phyloP scores from a whole-genome alignment of 2,113 vertebrate genomes.

The Dascyllus trimaculatus region DNA sequence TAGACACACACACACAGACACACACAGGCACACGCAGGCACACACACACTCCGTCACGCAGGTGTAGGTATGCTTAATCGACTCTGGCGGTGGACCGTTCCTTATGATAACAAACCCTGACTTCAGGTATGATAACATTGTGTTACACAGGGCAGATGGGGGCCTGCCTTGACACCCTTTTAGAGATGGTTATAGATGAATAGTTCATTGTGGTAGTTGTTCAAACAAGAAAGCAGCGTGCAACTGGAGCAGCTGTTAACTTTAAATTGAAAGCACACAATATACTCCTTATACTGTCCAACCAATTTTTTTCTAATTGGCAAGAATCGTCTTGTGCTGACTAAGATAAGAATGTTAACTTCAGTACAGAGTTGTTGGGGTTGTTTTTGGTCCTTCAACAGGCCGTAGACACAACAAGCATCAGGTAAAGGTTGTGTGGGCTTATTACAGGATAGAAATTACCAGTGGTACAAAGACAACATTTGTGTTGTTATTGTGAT shows the following conservation, averaged over 20 bases:
- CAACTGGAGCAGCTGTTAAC: slow-evolving; percentile 9
- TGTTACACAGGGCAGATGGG: slow-evolving; percentile 8
- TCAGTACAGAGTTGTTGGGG: too few relatives aligned
- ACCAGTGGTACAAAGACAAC: too few relatives aligned
- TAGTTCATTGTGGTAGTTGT: background rate
- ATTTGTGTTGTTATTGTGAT: too few relatives aligned
- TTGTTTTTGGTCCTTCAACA: too few relatives aligned
- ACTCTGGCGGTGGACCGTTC: slow-evolving; percentile 24
- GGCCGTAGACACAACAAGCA: too few relatives aligned
- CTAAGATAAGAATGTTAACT: too few relatives aligned
- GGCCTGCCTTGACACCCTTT: slow-evolving; percentile 16
- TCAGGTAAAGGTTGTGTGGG: too few relatives aligned
- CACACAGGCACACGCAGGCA: slow-evolving; percentile 8
- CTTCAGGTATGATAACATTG: slow-evolving; percentile 66
- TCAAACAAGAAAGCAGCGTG: slow-evolving; percentile 5
- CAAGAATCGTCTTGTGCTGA: background rate
- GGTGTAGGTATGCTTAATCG: slow-evolving; percentile 47
- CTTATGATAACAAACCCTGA: slow-evolving; percentile 60
- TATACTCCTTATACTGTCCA: background rate
- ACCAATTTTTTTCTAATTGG: background rate
- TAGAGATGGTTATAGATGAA: slow-evolving; percentile 31
- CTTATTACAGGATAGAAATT: too few relatives aligned
- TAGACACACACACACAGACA: background rate
- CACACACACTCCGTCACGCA: slow-evolving; percentile 14
- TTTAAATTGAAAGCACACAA: slow-evolving; percentile 8